Evolutionary conservation across 2,797 vertebrate genomes (phyloP).

Genomic region (Nasua narica): DNA sequence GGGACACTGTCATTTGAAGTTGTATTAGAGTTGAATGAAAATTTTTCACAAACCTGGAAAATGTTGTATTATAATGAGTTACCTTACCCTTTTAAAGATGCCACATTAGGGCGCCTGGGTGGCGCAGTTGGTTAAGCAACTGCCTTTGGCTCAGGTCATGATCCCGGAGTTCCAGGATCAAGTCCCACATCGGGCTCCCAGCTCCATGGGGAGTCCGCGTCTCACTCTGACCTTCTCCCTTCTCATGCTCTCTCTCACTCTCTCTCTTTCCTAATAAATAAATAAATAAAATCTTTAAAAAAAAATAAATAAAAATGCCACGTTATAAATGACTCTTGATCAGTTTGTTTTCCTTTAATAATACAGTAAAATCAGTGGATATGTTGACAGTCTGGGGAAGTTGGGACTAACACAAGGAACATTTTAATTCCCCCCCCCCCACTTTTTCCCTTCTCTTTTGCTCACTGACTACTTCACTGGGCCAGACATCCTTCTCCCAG

Average conservation of each 20-base stretch:
- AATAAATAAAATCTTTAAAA: no score
- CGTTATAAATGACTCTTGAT: not conserved
- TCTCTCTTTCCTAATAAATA: no score
- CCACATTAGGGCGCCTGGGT: no score
- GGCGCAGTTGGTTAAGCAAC: no score
- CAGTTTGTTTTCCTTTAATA: conserved; percentile 13
- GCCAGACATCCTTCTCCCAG: not conserved
- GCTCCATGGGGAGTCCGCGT: no score
- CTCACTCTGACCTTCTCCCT: no score
- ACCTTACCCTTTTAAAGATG: not conserved
- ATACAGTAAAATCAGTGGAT: not conserved
- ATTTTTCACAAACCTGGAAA: not conserved
- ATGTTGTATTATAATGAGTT: not conserved
- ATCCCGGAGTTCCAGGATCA: no score
- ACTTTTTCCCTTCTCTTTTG: not conserved
- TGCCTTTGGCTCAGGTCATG: no score
- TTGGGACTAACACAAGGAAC: not conserved
- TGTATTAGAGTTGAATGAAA: not conserved
- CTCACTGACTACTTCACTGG: not conserved
- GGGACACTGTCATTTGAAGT: not conserved
- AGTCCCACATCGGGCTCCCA: no score
- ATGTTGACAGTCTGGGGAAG: not conserved
- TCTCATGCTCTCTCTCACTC: no score
- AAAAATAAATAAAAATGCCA: no score
- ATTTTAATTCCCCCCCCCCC: not conserved